Base-by-base conservation (phyloP, 1,140 invertebrate species). In the Drosophila willistoni region DNA sequence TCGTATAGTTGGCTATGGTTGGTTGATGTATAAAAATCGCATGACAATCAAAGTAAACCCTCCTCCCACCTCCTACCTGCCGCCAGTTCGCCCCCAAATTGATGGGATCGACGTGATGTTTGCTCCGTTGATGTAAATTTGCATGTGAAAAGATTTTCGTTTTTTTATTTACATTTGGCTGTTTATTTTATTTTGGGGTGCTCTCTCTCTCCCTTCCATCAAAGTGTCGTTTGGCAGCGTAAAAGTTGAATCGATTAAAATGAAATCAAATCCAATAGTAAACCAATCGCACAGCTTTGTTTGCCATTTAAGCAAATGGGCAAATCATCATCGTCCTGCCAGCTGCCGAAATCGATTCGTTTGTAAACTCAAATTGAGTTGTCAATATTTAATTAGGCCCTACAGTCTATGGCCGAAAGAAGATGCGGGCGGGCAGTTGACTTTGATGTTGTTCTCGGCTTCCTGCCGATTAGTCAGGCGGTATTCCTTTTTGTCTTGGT, bases 381-480 rank as follows among this genome's bases (percentile, higher is more conserved):
- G 84, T 89, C 84, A 89, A 89, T 89, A 89, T 89, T 89, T 89
- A 89, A 89, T 89, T 89, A 85, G 82, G 83, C 83, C 56, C 44
- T 51, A 51, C 64, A 71, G 55, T 56, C 34, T 25, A 59, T 63
- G 34, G 60, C 56, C 71, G 65, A 57, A 68, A 57, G n/a, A 41
- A 68, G 60, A 79, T 78, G 81, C 78, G 78, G 81, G 82, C 62
- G 78, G 81, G 78, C 62, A 68, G 57, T 63, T 56, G 51, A 47
- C 82, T 85, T 85, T 87, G 82, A 85, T 82, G 83, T 82, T 54
- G 19, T 22, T 71, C 34, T 62, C 22, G 44, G 73, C 67, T 76
- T 86, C 82, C 82, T 85, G 79, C 83, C 79, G 82, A 85, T 85
- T 85, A 85, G 64, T 42, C 44, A 51, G 68, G 75, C 82, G 82